These are phyloP conservation scores for Achatina immaculata DNA, from an alignment of 1,140 invertebrate species.

Conservation along the genomic window DNA sequence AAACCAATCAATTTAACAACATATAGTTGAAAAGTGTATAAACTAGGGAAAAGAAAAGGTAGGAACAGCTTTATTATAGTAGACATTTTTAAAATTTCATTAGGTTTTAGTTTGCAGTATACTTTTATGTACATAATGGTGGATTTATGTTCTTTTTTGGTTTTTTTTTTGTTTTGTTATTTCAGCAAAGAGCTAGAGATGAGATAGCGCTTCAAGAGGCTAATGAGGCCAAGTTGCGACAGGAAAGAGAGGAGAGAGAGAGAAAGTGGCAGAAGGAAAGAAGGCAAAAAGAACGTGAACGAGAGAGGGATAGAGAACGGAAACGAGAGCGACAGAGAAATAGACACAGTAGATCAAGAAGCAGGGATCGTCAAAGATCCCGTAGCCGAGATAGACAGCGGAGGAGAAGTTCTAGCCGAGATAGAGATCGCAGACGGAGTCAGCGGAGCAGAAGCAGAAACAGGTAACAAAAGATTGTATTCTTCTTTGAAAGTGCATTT, in stretches of 20 bases:
- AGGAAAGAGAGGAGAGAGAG: constrained; percentile 63
- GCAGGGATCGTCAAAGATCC: constrained; percentile 41
- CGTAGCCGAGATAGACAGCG: constrained; percentile 34
- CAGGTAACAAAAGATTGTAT: constrained; percentile 24
- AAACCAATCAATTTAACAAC: no score
- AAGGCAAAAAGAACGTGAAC: constrained; percentile 48
- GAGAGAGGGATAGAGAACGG: constrained; percentile 47
- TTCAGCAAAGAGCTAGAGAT: constrained; percentile 48
- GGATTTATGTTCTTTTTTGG: constrained; percentile 17
- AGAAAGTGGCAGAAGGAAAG: constrained; percentile 70
- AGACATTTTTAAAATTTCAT: background rate
- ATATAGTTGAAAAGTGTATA: no score
- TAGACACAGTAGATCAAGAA: constrained; percentile 53
- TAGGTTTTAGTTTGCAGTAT: background rate
- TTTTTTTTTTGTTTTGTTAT: no score
- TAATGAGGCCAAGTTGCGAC: constrained; percentile 60
- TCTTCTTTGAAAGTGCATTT: no score
- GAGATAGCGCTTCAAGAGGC: constrained; percentile 56
- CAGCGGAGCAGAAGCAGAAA: constrained; percentile 39
- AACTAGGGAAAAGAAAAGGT: no score
- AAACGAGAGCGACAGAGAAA: constrained; percentile 44
- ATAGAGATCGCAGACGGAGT: constrained; percentile 38
- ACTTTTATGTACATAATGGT: background rate
- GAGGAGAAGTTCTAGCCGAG: constrained; percentile 35
- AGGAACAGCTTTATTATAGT: background rate